Conservation (phyloP, 1,140 invertebrate genomes). For the Asobara japonica region DNA sequence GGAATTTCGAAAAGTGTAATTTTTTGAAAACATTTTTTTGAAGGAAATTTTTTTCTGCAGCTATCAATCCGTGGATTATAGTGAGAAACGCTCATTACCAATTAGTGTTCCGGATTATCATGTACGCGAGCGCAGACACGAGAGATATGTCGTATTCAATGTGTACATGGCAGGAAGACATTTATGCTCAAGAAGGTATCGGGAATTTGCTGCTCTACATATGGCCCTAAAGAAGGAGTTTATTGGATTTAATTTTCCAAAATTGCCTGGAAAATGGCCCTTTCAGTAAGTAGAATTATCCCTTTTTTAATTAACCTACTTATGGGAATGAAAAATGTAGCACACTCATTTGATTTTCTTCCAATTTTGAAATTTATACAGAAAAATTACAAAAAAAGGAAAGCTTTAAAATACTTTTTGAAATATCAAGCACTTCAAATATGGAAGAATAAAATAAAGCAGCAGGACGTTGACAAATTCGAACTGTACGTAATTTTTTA, state of each 20-base stretch:
- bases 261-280: slow-evolving; percentile 98
- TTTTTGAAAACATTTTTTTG: too few relatives aligned
- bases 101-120: slow-evolving; percentile 98
- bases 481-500: too few relatives aligned
- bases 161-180: slow-evolving; percentile 99
- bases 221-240: slow-evolving; percentile 95
- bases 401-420: too few relatives aligned
- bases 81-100: slow-evolving; percentile 96
- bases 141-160: slow-evolving; percentile 96
- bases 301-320: neutral
- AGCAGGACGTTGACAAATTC: too few relatives aligned
- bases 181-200: slow-evolving; percentile 93
- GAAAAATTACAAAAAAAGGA: too few relatives aligned
- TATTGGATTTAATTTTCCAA: slow-evolving; percentile 96
- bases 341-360: too few relatives aligned
- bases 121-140: slow-evolving; percentile 80
- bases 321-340: neutral
- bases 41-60: slow-evolving; percentile 57
- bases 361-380: too few relatives aligned
- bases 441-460: too few relatives aligned
- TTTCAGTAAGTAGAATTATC: slow-evolving; percentile 82
- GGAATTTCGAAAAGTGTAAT: too few relatives aligned
- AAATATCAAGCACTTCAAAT: too few relatives aligned
- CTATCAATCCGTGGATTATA: slow-evolving; percentile 95
- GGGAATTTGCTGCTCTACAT: slow-evolving; percentile 94